These are phyloP conservation scores for Poecilia latipinna DNA, from an alignment of 2,113 vertebrate genomes.

Conservation along the genomic window DNA sequence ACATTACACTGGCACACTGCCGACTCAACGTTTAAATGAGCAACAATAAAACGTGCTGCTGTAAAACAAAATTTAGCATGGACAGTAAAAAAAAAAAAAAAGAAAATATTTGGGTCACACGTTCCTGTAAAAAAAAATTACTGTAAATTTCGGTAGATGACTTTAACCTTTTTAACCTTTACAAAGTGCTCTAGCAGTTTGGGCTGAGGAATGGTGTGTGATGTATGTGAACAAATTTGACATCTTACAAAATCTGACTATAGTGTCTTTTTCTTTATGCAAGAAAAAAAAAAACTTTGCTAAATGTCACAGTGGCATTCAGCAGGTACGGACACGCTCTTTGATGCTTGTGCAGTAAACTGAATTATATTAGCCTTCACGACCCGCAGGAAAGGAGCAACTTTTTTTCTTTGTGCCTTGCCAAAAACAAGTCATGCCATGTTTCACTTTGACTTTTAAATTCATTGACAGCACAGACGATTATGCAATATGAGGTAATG, in stretches of 20 bases:
- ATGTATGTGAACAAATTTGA: not conserved
- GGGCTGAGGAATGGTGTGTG: not conserved
- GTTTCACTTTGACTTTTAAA: constrained; percentile 36
- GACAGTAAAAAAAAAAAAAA: not conserved
- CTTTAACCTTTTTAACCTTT: not conserved
- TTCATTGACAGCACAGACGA: constrained; percentile 37
- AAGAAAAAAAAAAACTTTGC: not conserved
- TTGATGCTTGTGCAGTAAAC: constrained; percentile 27
- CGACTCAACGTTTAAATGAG: not conserved
- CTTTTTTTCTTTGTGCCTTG: constrained; percentile 18
- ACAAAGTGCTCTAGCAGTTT: not conserved
- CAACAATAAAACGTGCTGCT: not conserved
- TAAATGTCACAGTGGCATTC: constrained; percentile 21
- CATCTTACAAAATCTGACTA: not conserved
- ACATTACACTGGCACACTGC: not conserved
- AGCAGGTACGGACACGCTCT: constrained; percentile 32
- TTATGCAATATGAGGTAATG: constrained; percentile 27
- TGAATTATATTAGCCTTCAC: constrained; percentile 26
- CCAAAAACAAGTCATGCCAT: constrained; percentile 36
- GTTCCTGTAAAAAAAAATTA: not conserved
- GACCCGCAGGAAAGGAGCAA: constrained; percentile 16
- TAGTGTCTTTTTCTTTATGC: not conserved
- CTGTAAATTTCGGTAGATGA: not conserved
- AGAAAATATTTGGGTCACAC: not conserved
- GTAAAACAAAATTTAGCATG: constrained; percentile 1